Evolutionary conservation across 1,140 invertebrate genomes (phyloP), one percentile per base, ranked within the genome.

Genomic region (Diabrotica virgifera): DNA sequence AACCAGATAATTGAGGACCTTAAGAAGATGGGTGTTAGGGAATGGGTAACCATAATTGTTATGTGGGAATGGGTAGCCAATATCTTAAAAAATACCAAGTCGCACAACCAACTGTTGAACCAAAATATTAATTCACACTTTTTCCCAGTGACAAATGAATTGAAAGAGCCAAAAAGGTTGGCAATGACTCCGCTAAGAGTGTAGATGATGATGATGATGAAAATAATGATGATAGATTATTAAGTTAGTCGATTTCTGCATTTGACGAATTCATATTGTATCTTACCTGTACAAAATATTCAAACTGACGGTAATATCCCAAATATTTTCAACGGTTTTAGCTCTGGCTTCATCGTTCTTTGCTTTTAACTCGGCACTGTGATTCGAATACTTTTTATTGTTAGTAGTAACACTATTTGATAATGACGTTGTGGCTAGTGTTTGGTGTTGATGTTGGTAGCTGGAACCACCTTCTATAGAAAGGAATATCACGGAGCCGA

Each of bases 291-390:
- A 96, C 10, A 97, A 83, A 72, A 97, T 95, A 79, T 97, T 97
- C 56, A 97, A 83, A 59, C 89, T 91, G 69, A 94, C 92, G 10
- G 96, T 97, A 53, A 97, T 95, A 74, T 95, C 91, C 96, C 95
- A 98, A 68, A 97, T 92, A 76, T 90, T 92, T 77, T 92, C 90
- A 7, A 94, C 91, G 9, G 91, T 92, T 68, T 87, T 86, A 6
- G 87, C 85, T 68, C 91, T 82, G 0, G 87, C 86, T 66, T 91
- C 85, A 68, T 83, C 85, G 64, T 81, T 84, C 56, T 81, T 76
- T 72, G 79, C 76, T 68, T 70, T 72, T 35, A 74, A 65, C 60
- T 76, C 71, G 6, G 65, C 67, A 70, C 66, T 76, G 62, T 73
- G 71, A 61, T 74, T 76, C 56, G 63, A 12, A n/a, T n/a, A n/a